Base-by-base conservation (phyloP, 2,888 invertebrate species). In the Heliconius ismenius region DNA sequence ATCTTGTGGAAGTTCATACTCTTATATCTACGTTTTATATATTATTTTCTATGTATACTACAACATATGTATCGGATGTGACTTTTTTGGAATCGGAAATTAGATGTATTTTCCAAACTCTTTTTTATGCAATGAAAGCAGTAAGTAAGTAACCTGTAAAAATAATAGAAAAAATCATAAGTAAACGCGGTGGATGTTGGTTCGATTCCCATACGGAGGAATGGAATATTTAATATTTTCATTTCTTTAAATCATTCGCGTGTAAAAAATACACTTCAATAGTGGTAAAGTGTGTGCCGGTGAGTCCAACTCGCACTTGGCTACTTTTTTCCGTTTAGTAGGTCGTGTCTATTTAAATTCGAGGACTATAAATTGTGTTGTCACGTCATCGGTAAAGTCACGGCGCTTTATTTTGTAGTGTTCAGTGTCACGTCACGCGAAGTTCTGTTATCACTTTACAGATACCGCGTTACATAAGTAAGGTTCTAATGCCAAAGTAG, bases 371-470 rank as follows among this genome's bases (percentile, higher is more conserved):
- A n/a, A 69, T 69, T 36, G 68, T 15, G 43, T 43, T 68, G 60
- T 75, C 62, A 69, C 62, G 75, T 63, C 68, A 74, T 65, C 75
- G 10, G 28, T 69, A 69, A 21, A 64, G 58, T 58, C 28, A 43
- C 73, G 26, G 43, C 63, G 36, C 28, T 74, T 74, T 39, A 32
- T 67, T 74, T 68, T 49, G 32, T 74, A 24, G 67, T 65, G 49
- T 39, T 72, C 21, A n/a, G 32, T 26, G 60, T 63, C 75, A 63
- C 49, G 62, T 62, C 75, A 75, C 75, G 69, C 75, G 49, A 75
- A 18, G 28, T 75, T 49, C 69, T 49, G 43, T 75, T 75, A 63
- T 43, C 54, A 43, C 26, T 68, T 75, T 60, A 62, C 24, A 63
- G 15, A 75, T 65, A 65, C 54, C 32, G 28, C 18, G 28, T 15